Conservation (phyloP, 1,140 invertebrate genomes). For the Aphis gossypii region DNA sequence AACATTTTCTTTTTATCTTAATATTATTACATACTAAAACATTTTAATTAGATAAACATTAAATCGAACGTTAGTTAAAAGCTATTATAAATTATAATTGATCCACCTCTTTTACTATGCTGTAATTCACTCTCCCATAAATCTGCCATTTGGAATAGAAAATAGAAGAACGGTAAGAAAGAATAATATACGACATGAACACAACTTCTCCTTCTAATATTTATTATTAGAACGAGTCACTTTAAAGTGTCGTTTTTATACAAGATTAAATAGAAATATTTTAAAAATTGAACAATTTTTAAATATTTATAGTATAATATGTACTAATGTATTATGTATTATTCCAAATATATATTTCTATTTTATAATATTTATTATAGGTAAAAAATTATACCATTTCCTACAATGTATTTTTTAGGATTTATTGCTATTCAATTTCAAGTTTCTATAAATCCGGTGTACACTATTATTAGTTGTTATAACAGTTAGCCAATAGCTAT, state of each 20-base stretch:
- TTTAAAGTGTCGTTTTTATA: background rate
- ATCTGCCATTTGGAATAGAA: conserved; percentile 36
- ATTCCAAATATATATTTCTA: background rate
- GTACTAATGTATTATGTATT: background rate
- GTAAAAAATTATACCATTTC: background rate
- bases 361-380: background rate
- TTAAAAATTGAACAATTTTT: background rate
- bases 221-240: background rate
- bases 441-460: background rate
- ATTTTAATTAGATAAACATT: background rate
- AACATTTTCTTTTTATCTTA: background rate
- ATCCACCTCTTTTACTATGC: background rate
- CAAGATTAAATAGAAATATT: background rate
- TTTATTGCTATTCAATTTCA: background rate
- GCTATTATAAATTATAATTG: background rate
- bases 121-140: background rate
- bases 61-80: background rate
- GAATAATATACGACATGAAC: conserved; percentile 27
- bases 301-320: background rate
- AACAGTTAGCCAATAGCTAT: background rate
- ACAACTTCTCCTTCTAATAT: background rate
- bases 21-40: background rate
- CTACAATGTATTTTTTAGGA: background rate
- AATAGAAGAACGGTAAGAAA: conserved; percentile 9
- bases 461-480: too few relatives aligned